A percentile compares a stretch with the other conserved stretches of the same genome.
Evolutionary conservation across 2,797 vertebrate genomes (phyloP).

Genomic region (Thunnus albacares): DNA sequence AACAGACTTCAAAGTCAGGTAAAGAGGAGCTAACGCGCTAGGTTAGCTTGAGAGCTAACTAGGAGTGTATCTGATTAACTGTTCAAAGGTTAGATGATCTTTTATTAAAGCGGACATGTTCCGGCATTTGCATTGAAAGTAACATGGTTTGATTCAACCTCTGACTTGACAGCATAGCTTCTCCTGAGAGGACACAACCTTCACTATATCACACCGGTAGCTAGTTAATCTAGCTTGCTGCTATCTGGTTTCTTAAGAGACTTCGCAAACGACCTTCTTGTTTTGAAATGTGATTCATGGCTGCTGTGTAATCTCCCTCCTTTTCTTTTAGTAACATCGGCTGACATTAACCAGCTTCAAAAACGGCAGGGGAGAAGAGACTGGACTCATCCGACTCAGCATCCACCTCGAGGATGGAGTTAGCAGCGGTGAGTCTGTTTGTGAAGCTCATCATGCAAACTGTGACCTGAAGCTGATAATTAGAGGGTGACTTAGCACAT

Average conservation of each 20-base stretch:
- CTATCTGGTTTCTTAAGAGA: background rate
- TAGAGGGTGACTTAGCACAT: background rate
- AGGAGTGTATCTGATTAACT: background rate
- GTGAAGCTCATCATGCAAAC: background rate
- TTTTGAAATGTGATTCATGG: constrained; percentile 3
- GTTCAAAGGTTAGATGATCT: background rate
- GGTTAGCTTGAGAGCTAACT: constrained; percentile 13
- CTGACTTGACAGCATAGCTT: background rate
- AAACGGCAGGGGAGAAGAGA: constrained; percentile 42
- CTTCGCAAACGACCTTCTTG: background rate
- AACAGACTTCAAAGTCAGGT: constrained; percentile 50
- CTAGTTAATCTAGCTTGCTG: constrained; percentile 21
- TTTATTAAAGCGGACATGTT: background rate
- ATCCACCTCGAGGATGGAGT: constrained; percentile 81
- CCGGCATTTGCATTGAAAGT: background rate
- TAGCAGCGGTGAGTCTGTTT: constrained; percentile 79
- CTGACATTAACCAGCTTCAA: constrained; percentile 39
- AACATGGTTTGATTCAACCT: fast-evolving
- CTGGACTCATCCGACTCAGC: constrained; percentile 57
- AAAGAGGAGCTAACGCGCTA: constrained; percentile 45
- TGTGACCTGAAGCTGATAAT: background rate
- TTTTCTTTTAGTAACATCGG: background rate
- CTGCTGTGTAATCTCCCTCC: background rate
- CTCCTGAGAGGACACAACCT: background rate
- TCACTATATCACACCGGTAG: background rate